Conservation (phyloP, 2,888 invertebrate genomes). For the Drosophila leonis region DNA sequence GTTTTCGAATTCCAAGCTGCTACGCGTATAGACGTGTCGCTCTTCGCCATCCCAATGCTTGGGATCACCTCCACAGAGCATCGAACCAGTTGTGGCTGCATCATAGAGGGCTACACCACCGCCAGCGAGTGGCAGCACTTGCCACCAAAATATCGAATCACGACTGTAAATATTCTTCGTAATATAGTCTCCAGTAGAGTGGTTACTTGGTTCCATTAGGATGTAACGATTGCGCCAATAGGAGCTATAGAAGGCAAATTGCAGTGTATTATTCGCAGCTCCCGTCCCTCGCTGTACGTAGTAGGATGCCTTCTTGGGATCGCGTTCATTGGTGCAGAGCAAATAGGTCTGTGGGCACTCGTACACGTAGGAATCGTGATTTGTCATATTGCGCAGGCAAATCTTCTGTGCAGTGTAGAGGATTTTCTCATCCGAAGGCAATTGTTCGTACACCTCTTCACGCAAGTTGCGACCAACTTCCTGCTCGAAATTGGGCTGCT, state of each 20-base stretch:
- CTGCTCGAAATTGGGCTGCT: constrained; percentile 35
- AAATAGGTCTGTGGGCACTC: constrained; percentile 76
- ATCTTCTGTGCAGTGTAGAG: constrained; percentile 65
- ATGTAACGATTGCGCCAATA: constrained; percentile 74
- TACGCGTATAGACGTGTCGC: constrained; percentile 70
- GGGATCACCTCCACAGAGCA: constrained; percentile 73
- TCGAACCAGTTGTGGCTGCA: constrained; percentile 28
- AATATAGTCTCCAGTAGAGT: constrained; percentile 27
- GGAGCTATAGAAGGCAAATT: constrained; percentile 65
- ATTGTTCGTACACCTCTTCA: constrained; percentile 35
- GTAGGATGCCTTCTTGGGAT: constrained; percentile 67
- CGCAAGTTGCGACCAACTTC: constrained; percentile 36
- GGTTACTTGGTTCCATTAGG: constrained; percentile 39
- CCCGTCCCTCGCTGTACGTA: constrained; percentile 51
- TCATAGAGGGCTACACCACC: constrained; percentile 64
- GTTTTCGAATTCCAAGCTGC: constrained; percentile 39
- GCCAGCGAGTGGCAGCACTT: constrained; percentile 38
- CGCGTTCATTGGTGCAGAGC: constrained; percentile 66
- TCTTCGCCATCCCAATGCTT: constrained; percentile 62
- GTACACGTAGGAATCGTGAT: constrained; percentile 61
- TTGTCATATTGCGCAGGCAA: constrained; percentile 68
- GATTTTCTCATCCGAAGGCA: constrained; percentile 58
- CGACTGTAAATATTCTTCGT: constrained; percentile 74
- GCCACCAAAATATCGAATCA: constrained; percentile 57
- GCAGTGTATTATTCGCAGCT: constrained; percentile 30